A percentile compares a stretch with the other conserved stretches of the same genome.
Conservation (phyloP, 2,888 invertebrate genomes). For the Saturnia japonica region DNA sequence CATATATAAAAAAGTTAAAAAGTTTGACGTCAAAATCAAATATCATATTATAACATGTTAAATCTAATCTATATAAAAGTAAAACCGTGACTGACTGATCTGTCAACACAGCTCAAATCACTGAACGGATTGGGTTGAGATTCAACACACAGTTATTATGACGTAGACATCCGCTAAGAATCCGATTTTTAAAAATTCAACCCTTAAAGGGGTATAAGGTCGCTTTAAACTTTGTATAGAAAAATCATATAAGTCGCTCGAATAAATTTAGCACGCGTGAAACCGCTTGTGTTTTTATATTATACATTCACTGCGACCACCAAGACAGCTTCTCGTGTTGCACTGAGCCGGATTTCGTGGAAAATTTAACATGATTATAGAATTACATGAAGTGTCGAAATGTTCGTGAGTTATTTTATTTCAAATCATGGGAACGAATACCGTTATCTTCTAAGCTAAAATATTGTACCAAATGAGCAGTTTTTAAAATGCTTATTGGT, state of each 20-base stretch:
- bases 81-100: no score
- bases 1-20: not conserved
- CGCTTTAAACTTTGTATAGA: no score
- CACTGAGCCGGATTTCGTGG: conserved; percentile 59
- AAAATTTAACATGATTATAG: conserved; percentile 63
- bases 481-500: not conserved
- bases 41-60: conserved; percentile 1
- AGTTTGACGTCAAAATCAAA: not conserved
- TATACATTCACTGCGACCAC: conserved; percentile 61
- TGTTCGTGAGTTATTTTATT: conserved; percentile 42
- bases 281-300: conserved; percentile 21
- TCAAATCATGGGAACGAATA: conserved; percentile 26
- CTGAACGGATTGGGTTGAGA: no score
- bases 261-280: no score
- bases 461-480: conserved; percentile 20
- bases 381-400: conserved; percentile 64
- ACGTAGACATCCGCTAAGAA: no score
- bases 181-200: no score
- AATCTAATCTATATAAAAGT: no score
- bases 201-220: no score
- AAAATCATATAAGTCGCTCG: no score
- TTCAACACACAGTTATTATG: no score
- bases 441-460: conserved; percentile 29
- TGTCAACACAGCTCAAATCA: no score
- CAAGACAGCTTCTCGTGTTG: conserved; percentile 65